phyloP scores from a whole-genome alignment of 2,888 invertebrate genomes.

The Strigamia transsilvanica region DNA sequence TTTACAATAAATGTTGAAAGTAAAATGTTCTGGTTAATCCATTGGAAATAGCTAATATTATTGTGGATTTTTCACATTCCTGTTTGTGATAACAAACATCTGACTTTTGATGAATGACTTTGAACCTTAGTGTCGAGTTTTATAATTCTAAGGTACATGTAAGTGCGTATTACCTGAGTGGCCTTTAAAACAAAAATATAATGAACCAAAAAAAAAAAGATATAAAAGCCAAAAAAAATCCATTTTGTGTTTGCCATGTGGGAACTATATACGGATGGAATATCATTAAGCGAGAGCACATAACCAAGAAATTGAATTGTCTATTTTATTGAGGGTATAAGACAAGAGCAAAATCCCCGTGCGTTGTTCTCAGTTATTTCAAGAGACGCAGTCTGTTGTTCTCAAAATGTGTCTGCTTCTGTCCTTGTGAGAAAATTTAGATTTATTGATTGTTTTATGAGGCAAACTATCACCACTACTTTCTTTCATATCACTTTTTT shows the following conservation, averaged over 20 bases:
- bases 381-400: slow-evolving; percentile 48
- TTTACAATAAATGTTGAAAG: too few species aligned
- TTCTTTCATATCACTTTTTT: slow-evolving; percentile 13
- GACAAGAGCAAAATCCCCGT: slow-evolving; percentile 33
- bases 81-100: neutral
- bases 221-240: slow-evolving; percentile 15
- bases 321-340: slow-evolving; percentile 47
- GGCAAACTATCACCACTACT: slow-evolving; percentile 22
- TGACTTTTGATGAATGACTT: slow-evolving; percentile 44
- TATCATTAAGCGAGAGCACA: slow-evolving; percentile 47
- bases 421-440: slow-evolving; percentile 46
- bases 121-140: slow-evolving; percentile 40
- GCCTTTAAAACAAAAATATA: slow-evolving; percentile 2
- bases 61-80: too few species aligned
- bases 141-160: slow-evolving; percentile 21
- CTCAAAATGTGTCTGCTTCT: slow-evolving; percentile 35
- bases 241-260: slow-evolving; percentile 48
- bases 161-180: slow-evolving; percentile 30
- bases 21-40: too few species aligned
- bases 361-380: slow-evolving; percentile 45
- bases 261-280: slow-evolving; percentile 48
- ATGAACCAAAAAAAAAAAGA: neutral
- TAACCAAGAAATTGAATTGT: slow-evolving; percentile 49
- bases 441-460: slow-evolving; percentile 48
- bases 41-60: too few species aligned